Percentiles rank a stretch among this genome's conserved stretches.
Evolutionary conservation across 2,888 invertebrate genomes (phyloP).

Genomic region (Agrilus biguttatus): DNA sequence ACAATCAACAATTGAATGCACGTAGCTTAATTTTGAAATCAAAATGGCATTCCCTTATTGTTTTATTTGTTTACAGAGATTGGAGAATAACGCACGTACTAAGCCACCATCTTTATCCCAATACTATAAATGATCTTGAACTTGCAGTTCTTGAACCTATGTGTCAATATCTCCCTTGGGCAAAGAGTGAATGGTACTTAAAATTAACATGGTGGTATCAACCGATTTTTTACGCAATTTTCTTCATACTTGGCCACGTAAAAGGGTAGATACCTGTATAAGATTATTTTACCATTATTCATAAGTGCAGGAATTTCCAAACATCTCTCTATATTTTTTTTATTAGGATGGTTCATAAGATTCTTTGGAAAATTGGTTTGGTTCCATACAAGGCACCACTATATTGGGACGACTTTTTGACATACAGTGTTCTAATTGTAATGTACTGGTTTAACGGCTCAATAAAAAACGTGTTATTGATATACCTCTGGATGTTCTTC

Average conservation of each 20-base stretch:
- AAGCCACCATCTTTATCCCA: conserved; percentile 66
- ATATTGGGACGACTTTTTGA: conserved; percentile 11
- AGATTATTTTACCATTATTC: too few relatives aligned
- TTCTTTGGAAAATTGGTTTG: too few relatives aligned
- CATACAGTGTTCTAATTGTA: conserved; percentile 28
- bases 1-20: too few relatives aligned
- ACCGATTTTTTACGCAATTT: conserved; percentile 8
- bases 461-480: conserved; percentile 24
- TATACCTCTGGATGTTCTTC: conserved; percentile 48
- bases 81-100: conserved; percentile 63
- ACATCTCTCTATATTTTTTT: too few relatives aligned
- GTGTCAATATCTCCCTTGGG: conserved; percentile 45
- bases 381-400: too few relatives aligned
- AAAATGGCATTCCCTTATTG: too few relatives aligned
- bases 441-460: conserved; percentile 29
- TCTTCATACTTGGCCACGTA: too few relatives aligned
- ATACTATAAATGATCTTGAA: conserved; percentile 61
- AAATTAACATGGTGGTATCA: conserved; percentile 10
- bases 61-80: conserved; percentile 29
- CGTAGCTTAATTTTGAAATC: too few relatives aligned
- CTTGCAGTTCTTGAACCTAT: conserved; percentile 50
- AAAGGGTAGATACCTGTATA: too few relatives aligned
- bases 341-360: too few relatives aligned
- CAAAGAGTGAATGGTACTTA: conserved; percentile 25
- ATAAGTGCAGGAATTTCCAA: too few relatives aligned